Conservation (phyloP, 2,113 vertebrate species). For the Dasyornis broadbenti region DNA sequence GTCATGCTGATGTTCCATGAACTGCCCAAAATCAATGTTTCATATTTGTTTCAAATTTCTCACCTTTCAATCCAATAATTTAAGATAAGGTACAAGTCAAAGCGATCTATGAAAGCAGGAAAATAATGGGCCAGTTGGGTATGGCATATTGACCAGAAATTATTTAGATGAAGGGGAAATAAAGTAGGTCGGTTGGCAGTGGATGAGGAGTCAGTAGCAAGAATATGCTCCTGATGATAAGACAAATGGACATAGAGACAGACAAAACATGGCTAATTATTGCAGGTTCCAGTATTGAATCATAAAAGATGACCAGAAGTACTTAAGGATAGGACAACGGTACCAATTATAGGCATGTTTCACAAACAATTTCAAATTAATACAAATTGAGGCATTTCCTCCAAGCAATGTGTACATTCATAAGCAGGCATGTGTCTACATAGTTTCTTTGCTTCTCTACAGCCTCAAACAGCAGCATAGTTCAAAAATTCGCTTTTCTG, state of each 20-base stretch:
- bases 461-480: background rate
- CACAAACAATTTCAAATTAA: background rate
- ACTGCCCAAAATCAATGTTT: background rate
- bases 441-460: background rate
- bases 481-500: constrained; percentile 27
- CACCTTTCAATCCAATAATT: background rate
- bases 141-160: background rate
- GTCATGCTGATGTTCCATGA: background rate
- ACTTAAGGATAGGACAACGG: background rate
- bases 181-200: background rate
- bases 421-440: background rate
- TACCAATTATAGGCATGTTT: background rate
- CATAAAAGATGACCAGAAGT: background rate
- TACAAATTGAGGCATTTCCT: background rate
- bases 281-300: background rate
- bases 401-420: background rate
- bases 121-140: background rate
- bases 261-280: background rate
- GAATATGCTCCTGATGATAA: background rate
- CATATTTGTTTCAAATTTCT: background rate
- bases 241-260: background rate
- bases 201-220: background rate
- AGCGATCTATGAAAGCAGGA: background rate
- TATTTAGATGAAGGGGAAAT: background rate
- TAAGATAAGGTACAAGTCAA: background rate